A percentile compares a stretch with the other conserved stretches of the same genome.
Conservation (phyloP, 1,140 invertebrate genomes). For the Temnothorax nylanderi region DNA sequence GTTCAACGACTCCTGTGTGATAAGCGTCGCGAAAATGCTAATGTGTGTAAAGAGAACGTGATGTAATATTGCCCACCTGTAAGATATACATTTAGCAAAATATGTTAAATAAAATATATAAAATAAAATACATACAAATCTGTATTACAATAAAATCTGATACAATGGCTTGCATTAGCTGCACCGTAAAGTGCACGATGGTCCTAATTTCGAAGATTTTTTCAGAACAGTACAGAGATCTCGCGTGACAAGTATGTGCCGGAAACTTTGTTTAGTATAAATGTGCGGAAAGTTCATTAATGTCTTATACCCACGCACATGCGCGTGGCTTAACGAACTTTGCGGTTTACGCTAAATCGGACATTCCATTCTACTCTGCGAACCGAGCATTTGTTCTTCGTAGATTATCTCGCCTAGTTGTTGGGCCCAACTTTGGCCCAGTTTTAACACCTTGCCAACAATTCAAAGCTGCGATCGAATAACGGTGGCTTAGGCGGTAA, state of each 20-base stretch:
- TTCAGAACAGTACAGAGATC: not conserved
- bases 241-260: conserved; percentile 32
- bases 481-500: not conserved
- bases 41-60: not conserved
- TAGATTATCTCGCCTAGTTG: conserved; percentile 43
- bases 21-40: not conserved
- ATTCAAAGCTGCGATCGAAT: conserved; percentile 5
- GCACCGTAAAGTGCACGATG: not conserved
- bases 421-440: conserved; percentile 42
- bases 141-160: not conserved
- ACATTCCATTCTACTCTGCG: conserved; percentile 42
- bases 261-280: conserved; percentile 13
- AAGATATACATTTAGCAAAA: not conserved
- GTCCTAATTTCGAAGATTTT: not conserved
- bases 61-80: not conserved
- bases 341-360: conserved; percentile 20
- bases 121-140: not conserved
- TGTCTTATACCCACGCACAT: conserved; percentile 32
- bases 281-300: conserved; percentile 44
- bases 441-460: conserved; percentile 27
- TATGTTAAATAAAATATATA: not conserved
- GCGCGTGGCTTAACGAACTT: conserved; percentile 20
- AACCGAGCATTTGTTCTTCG: conserved; percentile 56
- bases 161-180: not conserved
- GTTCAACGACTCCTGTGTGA: conserved; percentile 12